Base-by-base conservation (phyloP, 2,797 vertebrate genomes). In the Taeniopygia guttata region DNA sequence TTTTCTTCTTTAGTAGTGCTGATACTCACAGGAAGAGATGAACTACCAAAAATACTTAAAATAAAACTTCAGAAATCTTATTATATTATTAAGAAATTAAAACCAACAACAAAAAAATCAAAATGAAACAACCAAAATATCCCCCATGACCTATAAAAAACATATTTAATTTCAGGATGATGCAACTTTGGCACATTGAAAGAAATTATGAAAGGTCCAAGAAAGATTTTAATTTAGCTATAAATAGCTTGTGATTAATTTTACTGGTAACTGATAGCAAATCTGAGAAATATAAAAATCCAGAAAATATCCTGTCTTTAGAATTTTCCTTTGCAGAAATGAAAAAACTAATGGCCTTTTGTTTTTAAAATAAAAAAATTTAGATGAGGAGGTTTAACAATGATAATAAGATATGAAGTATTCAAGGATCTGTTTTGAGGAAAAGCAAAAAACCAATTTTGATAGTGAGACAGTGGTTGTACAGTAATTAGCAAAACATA, bases 381-480 rank as follows among this genome's bases (percentile, higher is more conserved):
- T 42, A 58, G 9, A 30, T 51, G 12, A 76, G 10, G 10, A 82
- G 51, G 25, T 40, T 60, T 81, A 43, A 3, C 49, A 87, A 40
- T 12, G 32, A 5, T n/a, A 66, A 7, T 3, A 68, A 56, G 17
- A 30, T 40, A 60, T 7, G 3, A 62, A 54, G 2, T 45, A 13
- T 48, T 90, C 16, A 77, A 36, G 6, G 42, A 84, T 26, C 2
- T 46, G 2, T 42, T 87, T 15, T 49, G 9, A 59, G 52, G 29
- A 67, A 87, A 59, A 84, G 10, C 0, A 0, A 46, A 36, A 62
- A 59, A 43, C 0, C 13, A 43, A 11, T 38, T 88, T 43, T 32
- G 17, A 25, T 27, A 70, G 5, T 25, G 25, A 63, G 18, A 5
- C 5, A 14, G 8, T 77, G 20, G 0, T 16, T 69, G 38, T 74